These are phyloP conservation scores for Oncorhynchus kisutch DNA, from an alignment of 2,113 vertebrate genomes.

Conservation along the genomic window DNA sequence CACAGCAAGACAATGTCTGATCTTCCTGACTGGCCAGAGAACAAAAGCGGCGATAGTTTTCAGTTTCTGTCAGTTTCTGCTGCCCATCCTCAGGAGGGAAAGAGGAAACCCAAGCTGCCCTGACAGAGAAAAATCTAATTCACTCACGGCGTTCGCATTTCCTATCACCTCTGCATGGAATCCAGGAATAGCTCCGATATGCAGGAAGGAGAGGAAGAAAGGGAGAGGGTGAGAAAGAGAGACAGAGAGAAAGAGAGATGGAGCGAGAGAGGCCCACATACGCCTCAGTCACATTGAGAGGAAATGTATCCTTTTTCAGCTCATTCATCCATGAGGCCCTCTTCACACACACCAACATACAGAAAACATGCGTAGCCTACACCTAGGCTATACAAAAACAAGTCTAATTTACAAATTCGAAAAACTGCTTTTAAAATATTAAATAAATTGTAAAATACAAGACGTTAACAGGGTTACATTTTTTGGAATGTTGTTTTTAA, in stretches of 20 bases:
- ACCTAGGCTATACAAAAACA: constrained; percentile 11
- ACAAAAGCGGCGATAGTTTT: background rate
- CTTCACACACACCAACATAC: background rate
- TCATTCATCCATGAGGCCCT: constrained; percentile 14
- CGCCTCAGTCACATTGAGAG: background rate
- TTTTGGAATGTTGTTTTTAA: no score
- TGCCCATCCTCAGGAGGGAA: background rate
- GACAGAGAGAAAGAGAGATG: no score
- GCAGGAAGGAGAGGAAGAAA: no score
- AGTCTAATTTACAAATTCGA: constrained; percentile 12
- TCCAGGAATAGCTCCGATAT: constrained; percentile 3
- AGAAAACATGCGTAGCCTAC: background rate
- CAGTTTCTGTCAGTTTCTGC: background rate
- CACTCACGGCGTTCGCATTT: background rate
- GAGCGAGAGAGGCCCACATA: background rate
- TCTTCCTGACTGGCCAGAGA: constrained; percentile 18
- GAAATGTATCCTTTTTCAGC: constrained; percentile 26
- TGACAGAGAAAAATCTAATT: background rate
- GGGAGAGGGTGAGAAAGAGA: no score
- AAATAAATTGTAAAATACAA: no score
- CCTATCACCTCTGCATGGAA: constrained; percentile 13
- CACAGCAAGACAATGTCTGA: background rate
- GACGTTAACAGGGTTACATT: no score
- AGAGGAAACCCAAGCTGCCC: no score
- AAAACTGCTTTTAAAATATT: no score